Evolutionary conservation across 1,140 invertebrate genomes (phyloP).

Genomic region (Cydia fagiglandana): DNA sequence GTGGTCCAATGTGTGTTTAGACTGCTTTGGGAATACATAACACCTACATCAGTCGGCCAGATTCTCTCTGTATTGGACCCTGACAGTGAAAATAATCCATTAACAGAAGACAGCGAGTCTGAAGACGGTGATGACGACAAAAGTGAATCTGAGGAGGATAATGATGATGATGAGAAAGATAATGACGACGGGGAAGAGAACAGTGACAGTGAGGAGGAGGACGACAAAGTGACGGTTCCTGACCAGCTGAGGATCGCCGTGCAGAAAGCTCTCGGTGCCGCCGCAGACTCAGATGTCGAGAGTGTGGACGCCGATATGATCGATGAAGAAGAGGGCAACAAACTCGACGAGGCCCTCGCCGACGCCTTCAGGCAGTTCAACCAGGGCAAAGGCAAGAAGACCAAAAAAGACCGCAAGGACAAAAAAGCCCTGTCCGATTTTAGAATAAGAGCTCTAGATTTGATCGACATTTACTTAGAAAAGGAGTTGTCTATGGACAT

Average conservation of each 20-base stretch:
- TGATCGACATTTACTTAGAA: slow-evolving; percentile 85
- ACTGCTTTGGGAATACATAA: slow-evolving; percentile 85
- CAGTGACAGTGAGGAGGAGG: slow-evolving; percentile 77
- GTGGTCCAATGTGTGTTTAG: slow-evolving; percentile 86
- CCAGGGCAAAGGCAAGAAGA: slow-evolving; percentile 80
- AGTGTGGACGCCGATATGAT: slow-evolving; percentile 88
- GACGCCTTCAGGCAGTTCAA: slow-evolving; percentile 85
- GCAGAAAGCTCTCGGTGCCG: slow-evolving; percentile 81
- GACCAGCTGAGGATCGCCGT: slow-evolving; percentile 84
- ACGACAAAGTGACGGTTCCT: slow-evolving; percentile 82
- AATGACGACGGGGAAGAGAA: slow-evolving; percentile 54
- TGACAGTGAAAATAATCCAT: slow-evolving; percentile 81
- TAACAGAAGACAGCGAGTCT: slow-evolving; percentile 74
- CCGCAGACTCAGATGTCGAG: slow-evolving; percentile 82
- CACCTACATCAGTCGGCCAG: slow-evolving; percentile 83
- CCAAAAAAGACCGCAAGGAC: slow-evolving; percentile 83
- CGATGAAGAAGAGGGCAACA: slow-evolving; percentile 86
- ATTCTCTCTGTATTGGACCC: slow-evolving; percentile 87
- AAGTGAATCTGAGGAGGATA: slow-evolving; percentile 62
- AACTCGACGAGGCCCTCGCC: slow-evolving; percentile 84
- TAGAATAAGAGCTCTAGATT: slow-evolving; percentile 84
- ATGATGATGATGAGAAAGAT: slow-evolving; percentile 57
- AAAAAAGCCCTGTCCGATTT: slow-evolving; percentile 85
- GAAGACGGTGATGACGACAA: slow-evolving; percentile 54
- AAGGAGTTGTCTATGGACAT: slow-evolving; percentile 83